Base-by-base conservation (phyloP, 92 coral and sea anemone species). In the Phenganax subtilis region DNA sequence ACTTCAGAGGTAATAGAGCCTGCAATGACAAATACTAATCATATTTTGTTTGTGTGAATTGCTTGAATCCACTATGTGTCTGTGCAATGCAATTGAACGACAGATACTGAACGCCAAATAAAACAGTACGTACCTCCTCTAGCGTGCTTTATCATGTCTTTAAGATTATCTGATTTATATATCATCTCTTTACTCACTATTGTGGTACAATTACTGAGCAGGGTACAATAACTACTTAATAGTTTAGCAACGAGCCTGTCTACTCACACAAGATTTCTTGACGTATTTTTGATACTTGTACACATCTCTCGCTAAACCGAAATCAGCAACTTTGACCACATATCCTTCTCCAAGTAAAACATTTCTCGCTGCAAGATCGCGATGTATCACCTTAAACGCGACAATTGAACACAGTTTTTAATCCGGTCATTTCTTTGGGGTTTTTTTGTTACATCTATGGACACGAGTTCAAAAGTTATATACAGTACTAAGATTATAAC, bases 261-360 rank as follows among this genome's bases (percentile, higher is more conserved):
- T 56, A 56, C 81, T 76, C n/a, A 76, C 81, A 2, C 54, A 25
- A 8, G 81, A 56, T 57, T 57, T 56, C 52, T 27, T 76, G 3
- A 76, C 68, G 16, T 76, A 76, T 76, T 47, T 58, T 57, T 56
- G 17, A 52, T 76, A 76, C 58, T 76, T 76, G 68, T 76, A 76
- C 62, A 76, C 81, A 56, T 76, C 67, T 56, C 81, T 60, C 10
- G 81, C 81, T 15, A 76, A 51, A 3, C 81, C 81, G 58, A 76
- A 76, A 57, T 76, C 81, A 17, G 81, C 81, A 47, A 76, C 81
- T 76, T 76, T 76, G n/a, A 67, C 81, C 9, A 76, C 68, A 76
- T 76, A 54, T 12, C 55, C 81, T 30, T 54, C 53, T 16, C 81
- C 81, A 76, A 76, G 81, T 10, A 76, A 58, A 58, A 76, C 52